Base-by-base conservation (phyloP, 2,888 invertebrate genomes). In the Brenthis ino region DNA sequence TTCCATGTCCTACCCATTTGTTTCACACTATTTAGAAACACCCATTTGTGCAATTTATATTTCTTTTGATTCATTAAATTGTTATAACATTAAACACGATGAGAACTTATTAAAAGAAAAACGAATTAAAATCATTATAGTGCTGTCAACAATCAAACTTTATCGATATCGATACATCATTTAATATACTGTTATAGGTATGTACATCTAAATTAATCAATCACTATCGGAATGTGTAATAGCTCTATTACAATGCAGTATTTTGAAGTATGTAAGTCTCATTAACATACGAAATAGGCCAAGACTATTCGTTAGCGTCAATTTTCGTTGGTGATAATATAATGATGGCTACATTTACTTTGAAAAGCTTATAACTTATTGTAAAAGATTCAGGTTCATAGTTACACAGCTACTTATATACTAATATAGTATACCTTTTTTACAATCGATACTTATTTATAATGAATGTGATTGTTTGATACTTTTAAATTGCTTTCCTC, bases 191-290 rank as follows among this genome's bases (percentile, higher is more conserved):
- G 87, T 85, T 87, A 87, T 76, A 43, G 37, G 37, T 43, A 43
- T 43, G 37, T 43, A 74, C 70, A 77, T 77, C 78, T 78, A 75
- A 73, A 76, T 72, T 79, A 82, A 88, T 89, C 87, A 86, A 88
- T 89, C 88, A 89, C 80, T 75, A 72, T 69, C 69, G 83, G 85
- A 84, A 87, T 87, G 82, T 76, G 79, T 84, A 83, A 84, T 82
- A 80, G 74, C 76, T 84, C 78, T 85, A 85, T 86, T 82, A 81
- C 80, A 84, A 83, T 83, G 79, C 80, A 76, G 79, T 84, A 82
- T 76, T 79, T 81, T 78, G 79, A 79, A 78, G 77, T 79, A 83
- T 82, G 77, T 80, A 74, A 77, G 84, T 82, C 85, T 88, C 85
- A 88, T 89, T 89, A 86, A 81, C 85, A 86, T 85, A 80, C 77